Evolutionary conservation across 2,113 vertebrate species (phyloP), one percentile per base, ranked within the genome.

Genomic region (Nanorana parkeri): DNA sequence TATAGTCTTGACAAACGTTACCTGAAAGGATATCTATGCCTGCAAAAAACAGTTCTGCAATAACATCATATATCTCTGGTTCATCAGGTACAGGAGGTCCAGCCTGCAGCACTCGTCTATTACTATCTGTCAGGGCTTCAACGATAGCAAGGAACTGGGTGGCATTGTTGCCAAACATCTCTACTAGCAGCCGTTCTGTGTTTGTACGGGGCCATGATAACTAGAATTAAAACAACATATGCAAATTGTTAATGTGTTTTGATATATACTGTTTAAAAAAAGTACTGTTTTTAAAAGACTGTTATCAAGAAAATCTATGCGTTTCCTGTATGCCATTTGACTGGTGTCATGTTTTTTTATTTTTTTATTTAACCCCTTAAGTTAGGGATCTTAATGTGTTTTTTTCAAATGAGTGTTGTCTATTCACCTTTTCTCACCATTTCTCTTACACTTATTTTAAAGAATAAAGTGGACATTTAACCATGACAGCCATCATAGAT

Each of bases 21-120:
- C 97, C 92, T 87, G 95, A 90, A 78, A 99, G 86, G 75, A 99
- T 94, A 86, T 95, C 94, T 69, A 92, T 85, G 61, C 96, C 98
- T 84, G 97, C 95, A 73, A 92, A 89, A 77, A 96, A 92, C 19
- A 99, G 94, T 68, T 99, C 97, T 28, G 93, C 84, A 84, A 91
- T 84, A 52, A 96, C 95, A 19, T 95, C 93, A 55, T 84, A 84
- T 24, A 92, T 24, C 87, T 96, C 94, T 0, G 32, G 47, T 84
- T 97, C 94, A 17, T 95, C 94, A 2, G 93, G 91, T 67, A 80
- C 11, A 32, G 89, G 23, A 23, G 90, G 87, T 17, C 87, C 89
- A 1, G 91, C 91, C 54, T 91, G 86, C 36, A 97, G 85, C 0
- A 90, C 90, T 5, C 64, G 86, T 63, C 89, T 90, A 15, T 77